Percentiles rank a stretch among this genome's conserved stretches.
These are phyloP conservation scores for Rhegmatorhina hoffmannsi DNA, from an alignment of 2,113 vertebrate species.

Conservation along the genomic window DNA sequence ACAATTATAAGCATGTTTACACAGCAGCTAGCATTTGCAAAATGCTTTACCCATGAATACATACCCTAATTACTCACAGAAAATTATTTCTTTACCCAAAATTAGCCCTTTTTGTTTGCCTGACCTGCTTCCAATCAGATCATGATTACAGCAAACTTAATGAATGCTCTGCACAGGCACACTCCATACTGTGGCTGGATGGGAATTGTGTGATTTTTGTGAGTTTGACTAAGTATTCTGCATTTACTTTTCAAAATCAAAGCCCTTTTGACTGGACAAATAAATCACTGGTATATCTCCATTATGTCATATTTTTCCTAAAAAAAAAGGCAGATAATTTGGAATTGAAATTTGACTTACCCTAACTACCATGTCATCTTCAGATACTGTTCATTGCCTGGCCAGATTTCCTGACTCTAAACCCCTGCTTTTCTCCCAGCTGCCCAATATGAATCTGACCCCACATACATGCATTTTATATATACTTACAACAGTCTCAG, in stretches of 20 bases:
- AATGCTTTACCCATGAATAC: conserved; percentile 21
- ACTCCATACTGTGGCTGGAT: background rate
- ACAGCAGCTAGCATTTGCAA: background rate
- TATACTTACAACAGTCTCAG: background rate
- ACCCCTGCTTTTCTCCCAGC: background rate
- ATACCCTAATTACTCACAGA: conserved; percentile 34
- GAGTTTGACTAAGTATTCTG: background rate
- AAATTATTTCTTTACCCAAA: conserved; percentile 18
- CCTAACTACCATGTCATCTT: background rate
- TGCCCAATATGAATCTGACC: background rate
- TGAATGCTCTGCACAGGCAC: background rate
- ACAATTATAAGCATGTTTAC: background rate
- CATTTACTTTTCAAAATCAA: conserved; percentile 6
- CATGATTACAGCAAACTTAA: conserved; percentile 22
- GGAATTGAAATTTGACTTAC: background rate
- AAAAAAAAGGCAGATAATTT: background rate
- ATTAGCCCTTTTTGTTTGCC: conserved; percentile 34
- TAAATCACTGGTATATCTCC: background rate
- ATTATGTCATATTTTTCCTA: background rate
- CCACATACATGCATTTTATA: background rate
- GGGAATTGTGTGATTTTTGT: background rate
- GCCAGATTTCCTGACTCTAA: background rate
- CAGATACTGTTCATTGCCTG: background rate
- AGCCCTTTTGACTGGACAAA: background rate
- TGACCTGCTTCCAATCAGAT: conserved; percentile 19